These are phyloP conservation scores for Hippasteria phrygiana DNA, from an alignment of 53 echinoderm and acorn worm species.

Conservation along the genomic window DNA sequence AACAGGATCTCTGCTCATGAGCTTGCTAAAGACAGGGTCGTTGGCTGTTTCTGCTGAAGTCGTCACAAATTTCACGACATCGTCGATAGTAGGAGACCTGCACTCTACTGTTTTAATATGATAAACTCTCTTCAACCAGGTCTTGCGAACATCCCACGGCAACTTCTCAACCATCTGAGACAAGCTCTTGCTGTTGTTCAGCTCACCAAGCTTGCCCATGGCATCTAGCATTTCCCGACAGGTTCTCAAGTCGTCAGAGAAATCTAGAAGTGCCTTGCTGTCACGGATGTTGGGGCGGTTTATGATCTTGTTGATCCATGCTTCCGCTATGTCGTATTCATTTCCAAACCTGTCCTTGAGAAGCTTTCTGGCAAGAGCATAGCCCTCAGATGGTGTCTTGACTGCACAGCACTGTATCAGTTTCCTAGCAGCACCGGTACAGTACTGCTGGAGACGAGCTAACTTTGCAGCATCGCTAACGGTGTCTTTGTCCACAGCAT, in stretches of 20 bases:
- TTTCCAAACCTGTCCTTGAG: slow-evolving; percentile 9
- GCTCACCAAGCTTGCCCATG: not conserved
- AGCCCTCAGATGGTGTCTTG: not conserved
- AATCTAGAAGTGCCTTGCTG: not conserved
- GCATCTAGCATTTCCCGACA: slow-evolving; percentile 7
- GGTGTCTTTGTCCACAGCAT: no score
- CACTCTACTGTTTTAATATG: no score
- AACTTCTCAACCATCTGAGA: no score
- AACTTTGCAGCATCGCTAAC: no score
- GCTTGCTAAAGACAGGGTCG: slow-evolving; percentile 45
- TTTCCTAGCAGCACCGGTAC: no score
- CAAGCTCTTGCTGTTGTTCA: slow-evolving; percentile 12
- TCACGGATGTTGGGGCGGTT: not conserved
- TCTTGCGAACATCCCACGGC: no score
- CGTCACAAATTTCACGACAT: slow-evolving; percentile 29
- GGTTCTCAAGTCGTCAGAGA: slow-evolving; percentile 1
- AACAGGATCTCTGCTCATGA: no score
- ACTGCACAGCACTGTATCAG: no score
- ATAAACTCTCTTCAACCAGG: no score
- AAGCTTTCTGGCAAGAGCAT: slow-evolving; percentile 10
- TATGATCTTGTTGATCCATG: slow-evolving; percentile 31
- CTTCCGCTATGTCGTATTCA: slow-evolving; percentile 2
- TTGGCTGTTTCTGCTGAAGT: slow-evolving; percentile 34
- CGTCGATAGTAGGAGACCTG: slow-evolving; percentile 14
- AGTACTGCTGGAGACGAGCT: no score